Evolutionary conservation across 2,888 invertebrate genomes (phyloP), one percentile per base, ranked within the genome.

Genomic region (Mellilla xanthometata): DNA sequence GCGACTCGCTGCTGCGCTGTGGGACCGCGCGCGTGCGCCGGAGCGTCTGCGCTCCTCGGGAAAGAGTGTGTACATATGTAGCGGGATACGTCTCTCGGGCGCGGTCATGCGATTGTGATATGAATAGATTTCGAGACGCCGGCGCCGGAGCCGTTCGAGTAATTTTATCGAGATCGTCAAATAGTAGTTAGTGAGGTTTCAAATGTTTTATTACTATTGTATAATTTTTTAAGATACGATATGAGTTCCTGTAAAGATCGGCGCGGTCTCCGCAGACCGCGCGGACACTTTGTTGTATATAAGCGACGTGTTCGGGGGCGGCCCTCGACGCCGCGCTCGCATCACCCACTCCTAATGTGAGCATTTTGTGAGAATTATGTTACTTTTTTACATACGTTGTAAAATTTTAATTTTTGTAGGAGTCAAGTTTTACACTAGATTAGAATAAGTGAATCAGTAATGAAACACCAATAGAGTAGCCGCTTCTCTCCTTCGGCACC

Each of bases 401-500:
- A 69, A 77, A 71, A 69, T 81, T 79, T 75, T 79, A 79, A 77
- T 81, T 82, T 49, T 83, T 78, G 76, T 89, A 89, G 85, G 80
- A 78, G 84, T 83, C 84, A 81, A 84, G 88, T 79, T 89, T 81
- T 86, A 90, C 86, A 86, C 80, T 90, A 90, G 86, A 72, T 77
- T 90, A 90, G 90, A 80, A 75, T 90, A 90, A 90, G 90, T 69
- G 81, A 86, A 82, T 81, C 88, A 84, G 85, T 87, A 84, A 85
- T 76, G 81, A 80, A 80, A 90, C 90, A 90, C 90, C 90, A 89
- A 87, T 89, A 90, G 88, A 73, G 85, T 90, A 89, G 89, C 89
- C 87, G 90, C 89, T 87, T 89, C 81, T 84, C 81, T 83, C 85
- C 82, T 76, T 81, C 82, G 86, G 81, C 86, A 84, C 85, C 61